Conservation (phyloP, 2,113 vertebrate genomes). For the Phylloscopus trochiloides region DNA sequence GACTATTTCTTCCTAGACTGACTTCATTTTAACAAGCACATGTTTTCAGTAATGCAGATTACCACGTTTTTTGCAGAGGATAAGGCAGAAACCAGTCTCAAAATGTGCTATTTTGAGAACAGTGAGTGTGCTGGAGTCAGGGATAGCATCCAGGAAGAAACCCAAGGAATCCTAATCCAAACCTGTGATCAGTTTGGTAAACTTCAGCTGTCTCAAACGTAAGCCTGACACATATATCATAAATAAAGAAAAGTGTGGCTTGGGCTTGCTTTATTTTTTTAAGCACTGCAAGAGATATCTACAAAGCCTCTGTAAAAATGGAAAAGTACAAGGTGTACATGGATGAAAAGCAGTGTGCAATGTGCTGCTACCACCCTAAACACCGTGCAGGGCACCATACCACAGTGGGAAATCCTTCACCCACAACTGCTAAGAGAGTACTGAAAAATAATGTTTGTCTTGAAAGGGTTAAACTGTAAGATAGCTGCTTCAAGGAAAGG, state of each 20-base stretch:
- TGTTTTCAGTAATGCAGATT: background rate
- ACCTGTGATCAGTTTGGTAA: background rate
- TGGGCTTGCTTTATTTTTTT: background rate
- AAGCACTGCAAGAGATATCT: background rate
- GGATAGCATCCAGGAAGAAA: background rate
- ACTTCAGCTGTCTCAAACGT: background rate
- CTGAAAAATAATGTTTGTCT: fast-evolving
- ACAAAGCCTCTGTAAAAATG: background rate
- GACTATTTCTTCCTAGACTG: background rate
- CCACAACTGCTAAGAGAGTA: background rate
- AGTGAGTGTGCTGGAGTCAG: background rate
- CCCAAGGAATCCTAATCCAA: background rate
- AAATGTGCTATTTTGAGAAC: background rate
- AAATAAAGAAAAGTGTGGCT: background rate
- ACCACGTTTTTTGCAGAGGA: background rate
- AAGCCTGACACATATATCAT: background rate
- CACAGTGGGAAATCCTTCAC: background rate
- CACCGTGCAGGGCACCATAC: fast-evolving
- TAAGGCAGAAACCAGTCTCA: background rate
- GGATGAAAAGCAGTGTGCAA: background rate
- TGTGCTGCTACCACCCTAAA: background rate
- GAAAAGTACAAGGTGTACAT: background rate
- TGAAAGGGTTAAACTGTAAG: constrained; percentile 2
- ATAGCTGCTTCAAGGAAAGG: background rate
- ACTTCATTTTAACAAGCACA: background rate